Conservation (phyloP, 2,888 invertebrate genomes). For the Watsonalla binaria region DNA sequence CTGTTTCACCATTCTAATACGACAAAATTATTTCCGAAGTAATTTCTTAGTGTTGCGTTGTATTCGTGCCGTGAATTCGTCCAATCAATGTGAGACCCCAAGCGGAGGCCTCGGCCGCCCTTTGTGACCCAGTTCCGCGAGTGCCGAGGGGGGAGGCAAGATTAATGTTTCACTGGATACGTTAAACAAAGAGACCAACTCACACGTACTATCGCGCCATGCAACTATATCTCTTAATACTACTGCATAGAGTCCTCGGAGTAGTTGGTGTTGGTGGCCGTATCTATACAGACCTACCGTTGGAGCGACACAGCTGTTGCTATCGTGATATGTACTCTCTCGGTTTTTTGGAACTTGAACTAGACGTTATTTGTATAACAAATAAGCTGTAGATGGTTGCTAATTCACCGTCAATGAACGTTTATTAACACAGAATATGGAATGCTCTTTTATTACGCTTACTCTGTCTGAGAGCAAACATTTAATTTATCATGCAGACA, state of each 20-base stretch:
- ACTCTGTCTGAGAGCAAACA: too few species aligned
- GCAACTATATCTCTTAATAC: background rate
- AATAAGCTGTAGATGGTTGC: too few species aligned
- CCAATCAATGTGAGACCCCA: slow-evolving; percentile 11
- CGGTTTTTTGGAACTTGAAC: background rate
- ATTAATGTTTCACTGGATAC: slow-evolving; percentile 23
- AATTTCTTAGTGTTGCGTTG: slow-evolving; percentile 9
- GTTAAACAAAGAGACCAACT: slow-evolving; percentile 16
- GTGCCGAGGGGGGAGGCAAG: slow-evolving; percentile 11
- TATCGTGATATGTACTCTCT: background rate
- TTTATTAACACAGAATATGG: too few species aligned
- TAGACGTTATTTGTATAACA: too few species aligned
- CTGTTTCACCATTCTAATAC: too few species aligned
- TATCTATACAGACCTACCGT: background rate
- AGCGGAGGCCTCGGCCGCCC: slow-evolving; percentile 9
- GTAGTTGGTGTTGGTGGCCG: background rate
- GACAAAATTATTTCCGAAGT: background rate
- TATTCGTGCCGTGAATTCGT: slow-evolving; percentile 13
- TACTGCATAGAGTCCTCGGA: background rate
- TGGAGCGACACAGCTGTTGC: background rate
- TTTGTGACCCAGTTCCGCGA: slow-evolving; percentile 9
- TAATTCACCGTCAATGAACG: too few species aligned
- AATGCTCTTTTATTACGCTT: too few species aligned
- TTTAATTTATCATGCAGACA: too few species aligned
- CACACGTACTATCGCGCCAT: background rate